Conservation (phyloP, 2,888 invertebrate species). For the Stictocephala bisonia region DNA sequence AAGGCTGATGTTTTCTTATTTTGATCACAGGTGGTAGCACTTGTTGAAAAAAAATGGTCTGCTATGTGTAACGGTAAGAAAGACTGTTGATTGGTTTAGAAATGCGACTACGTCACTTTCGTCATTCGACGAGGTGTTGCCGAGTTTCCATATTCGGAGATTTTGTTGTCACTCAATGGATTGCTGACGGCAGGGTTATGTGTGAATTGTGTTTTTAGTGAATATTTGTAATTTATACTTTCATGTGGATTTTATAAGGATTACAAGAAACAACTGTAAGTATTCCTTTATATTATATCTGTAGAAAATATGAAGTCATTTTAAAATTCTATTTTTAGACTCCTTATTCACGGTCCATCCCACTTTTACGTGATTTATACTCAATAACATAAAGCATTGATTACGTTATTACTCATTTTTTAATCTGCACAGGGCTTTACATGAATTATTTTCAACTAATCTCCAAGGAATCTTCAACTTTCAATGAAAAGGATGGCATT, state of each 20-base stretch:
- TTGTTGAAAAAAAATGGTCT: too few relatives aligned
- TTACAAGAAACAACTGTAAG: not conserved
- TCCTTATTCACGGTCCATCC: conserved; percentile 9
- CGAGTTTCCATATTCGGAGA: conserved; percentile 42
- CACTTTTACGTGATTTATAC: too few relatives aligned
- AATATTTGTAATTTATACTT: not conserved
- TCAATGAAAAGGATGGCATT: too few relatives aligned
- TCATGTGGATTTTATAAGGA: conserved; percentile 18
- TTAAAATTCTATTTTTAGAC: conserved; percentile 20
- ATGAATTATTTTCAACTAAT: too few relatives aligned
- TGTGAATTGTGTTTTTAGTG: conserved; percentile 19
- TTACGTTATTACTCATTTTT: too few relatives aligned
- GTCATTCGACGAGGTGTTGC: conserved; percentile 23
- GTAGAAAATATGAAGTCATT: not conserved
- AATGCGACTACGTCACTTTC: conserved; percentile 12
- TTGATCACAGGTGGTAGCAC: too few relatives aligned
- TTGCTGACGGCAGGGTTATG: conserved; percentile 36
- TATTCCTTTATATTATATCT: too few relatives aligned
- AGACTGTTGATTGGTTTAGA: conserved; percentile 22
- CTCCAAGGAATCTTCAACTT: too few relatives aligned
- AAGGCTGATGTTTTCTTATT: too few relatives aligned
- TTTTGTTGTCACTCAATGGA: conserved; percentile 37
- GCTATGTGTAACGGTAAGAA: conserved; percentile 4
- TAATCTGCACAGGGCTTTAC: too few relatives aligned
- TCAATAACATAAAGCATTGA: too few relatives aligned